phyloP scores from a whole-genome alignment of 2,113 vertebrate species.

The Sander lucioperca region DNA sequence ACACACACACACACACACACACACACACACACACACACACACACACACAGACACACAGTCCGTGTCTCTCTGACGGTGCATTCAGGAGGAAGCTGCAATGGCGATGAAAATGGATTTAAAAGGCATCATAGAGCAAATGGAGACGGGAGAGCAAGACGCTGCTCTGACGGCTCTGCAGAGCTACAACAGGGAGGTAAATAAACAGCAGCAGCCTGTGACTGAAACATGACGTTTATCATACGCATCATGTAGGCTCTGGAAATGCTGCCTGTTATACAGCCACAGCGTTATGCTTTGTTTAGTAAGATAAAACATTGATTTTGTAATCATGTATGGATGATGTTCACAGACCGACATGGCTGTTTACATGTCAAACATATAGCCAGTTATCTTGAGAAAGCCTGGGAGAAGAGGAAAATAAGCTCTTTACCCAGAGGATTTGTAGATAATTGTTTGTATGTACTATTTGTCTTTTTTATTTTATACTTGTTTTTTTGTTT shows the following conservation, averaged over 20 bases:
- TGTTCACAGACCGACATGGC: too few relatives aligned
- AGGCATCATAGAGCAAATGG: constrained; percentile 86
- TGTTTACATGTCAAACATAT: too few relatives aligned
- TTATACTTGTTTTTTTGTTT: too few relatives aligned
- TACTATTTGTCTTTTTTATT: too few relatives aligned
- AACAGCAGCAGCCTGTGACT: neutral
- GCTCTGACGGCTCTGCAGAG: constrained; percentile 85
- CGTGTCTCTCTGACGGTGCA: neutral
- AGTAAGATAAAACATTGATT: too few relatives aligned
- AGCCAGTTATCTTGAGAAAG: too few relatives aligned
- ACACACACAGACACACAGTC: neutral
- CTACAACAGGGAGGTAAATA: constrained; percentile 86
- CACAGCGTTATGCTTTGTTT: too few relatives aligned
- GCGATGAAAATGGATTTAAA: constrained; percentile 87
- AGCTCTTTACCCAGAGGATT: too few relatives aligned
- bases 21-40: neutral
- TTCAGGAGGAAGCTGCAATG: constrained; percentile 14
- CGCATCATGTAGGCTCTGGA: neutral
- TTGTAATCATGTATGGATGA: too few relatives aligned
- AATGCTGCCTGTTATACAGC: too few relatives aligned
- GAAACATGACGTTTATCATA: neutral
- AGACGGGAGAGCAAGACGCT: constrained; percentile 86
- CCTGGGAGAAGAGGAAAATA: too few relatives aligned
- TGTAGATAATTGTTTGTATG: too few relatives aligned
- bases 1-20: neutral